Percentiles rank a stretch among this genome's conserved stretches.
Evolutionary conservation across 2,113 vertebrate species (phyloP).

Genomic region (Etia nguti): DNA sequence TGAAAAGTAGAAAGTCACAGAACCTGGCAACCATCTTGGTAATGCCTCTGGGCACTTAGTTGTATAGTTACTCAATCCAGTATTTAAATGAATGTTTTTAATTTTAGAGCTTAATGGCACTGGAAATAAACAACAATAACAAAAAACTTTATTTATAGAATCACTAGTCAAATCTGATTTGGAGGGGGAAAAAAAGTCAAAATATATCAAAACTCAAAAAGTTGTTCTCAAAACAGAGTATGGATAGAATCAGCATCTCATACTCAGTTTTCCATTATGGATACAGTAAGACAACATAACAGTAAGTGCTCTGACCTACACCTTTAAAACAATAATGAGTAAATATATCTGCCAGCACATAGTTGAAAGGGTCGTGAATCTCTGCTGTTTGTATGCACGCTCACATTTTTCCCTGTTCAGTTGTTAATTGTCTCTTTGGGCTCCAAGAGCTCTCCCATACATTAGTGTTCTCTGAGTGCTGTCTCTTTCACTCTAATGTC

Average conservation of each 20-base stretch:
- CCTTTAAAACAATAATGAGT: neutral
- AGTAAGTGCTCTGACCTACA: neutral
- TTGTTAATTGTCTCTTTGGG: neutral
- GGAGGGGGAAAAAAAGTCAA: accelerated
- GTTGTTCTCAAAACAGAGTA: neutral
- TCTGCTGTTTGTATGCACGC: neutral
- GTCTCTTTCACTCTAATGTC: neutral
- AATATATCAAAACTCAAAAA: accelerated
- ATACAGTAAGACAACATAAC: neutral
- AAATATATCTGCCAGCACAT: neutral
- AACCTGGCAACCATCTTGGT: neutral
- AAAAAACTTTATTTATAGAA: neutral
- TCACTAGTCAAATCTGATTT: neutral
- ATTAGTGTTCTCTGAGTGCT: neutral
- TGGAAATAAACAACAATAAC: neutral
- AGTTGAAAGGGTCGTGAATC: neutral
- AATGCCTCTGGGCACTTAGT: neutral
- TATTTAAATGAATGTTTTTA: neutral
- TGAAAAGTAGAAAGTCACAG: neutral
- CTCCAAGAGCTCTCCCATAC: neutral
- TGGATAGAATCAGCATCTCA: neutral
- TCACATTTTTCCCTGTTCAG: neutral
- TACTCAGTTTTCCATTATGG: neutral
- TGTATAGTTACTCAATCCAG: neutral
- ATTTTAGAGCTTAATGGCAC: neutral